Evolutionary conservation across 1,140 invertebrate species (phyloP).

Genomic region (Listronotus bonariensis): DNA sequence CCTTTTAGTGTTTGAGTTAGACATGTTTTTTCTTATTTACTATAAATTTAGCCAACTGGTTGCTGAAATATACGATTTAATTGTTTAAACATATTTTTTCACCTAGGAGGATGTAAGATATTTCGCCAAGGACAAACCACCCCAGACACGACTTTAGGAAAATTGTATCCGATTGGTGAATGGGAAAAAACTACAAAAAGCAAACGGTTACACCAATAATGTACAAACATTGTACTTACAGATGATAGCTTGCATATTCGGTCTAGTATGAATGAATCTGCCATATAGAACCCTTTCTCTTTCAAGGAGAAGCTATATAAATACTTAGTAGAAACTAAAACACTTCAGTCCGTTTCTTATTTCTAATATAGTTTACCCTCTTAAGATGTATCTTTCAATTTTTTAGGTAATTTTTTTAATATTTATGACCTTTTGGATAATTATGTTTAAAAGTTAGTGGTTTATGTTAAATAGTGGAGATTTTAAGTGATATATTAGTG

Average conservation of each 20-base stretch:
- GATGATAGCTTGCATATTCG: constrained; percentile 4
- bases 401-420: constrained; percentile 11
- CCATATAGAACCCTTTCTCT: constrained; percentile 11
- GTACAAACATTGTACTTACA: background rate
- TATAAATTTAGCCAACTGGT: too few species aligned
- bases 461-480: too few species aligned
- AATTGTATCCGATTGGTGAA: too few species aligned
- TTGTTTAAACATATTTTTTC: too few species aligned
- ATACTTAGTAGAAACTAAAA: constrained; percentile 4
- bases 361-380: background rate
- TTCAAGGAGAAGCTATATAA: constrained; percentile 14
- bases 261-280: constrained; percentile 12
- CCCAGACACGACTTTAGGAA: too few species aligned
- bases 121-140: too few species aligned
- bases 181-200: background rate
- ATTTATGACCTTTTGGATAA: background rate
- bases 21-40: too few species aligned
- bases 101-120: too few species aligned
- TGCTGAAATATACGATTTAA: too few species aligned
- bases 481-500: too few species aligned
- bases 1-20: too few species aligned
- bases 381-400: background rate
- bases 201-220: background rate
- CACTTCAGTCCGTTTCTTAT: constrained; percentile 4
- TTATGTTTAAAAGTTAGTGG: too few species aligned